Base-by-base conservation (phyloP, 2,113 vertebrate species). In the Chaetorhynchus papuensis region DNA sequence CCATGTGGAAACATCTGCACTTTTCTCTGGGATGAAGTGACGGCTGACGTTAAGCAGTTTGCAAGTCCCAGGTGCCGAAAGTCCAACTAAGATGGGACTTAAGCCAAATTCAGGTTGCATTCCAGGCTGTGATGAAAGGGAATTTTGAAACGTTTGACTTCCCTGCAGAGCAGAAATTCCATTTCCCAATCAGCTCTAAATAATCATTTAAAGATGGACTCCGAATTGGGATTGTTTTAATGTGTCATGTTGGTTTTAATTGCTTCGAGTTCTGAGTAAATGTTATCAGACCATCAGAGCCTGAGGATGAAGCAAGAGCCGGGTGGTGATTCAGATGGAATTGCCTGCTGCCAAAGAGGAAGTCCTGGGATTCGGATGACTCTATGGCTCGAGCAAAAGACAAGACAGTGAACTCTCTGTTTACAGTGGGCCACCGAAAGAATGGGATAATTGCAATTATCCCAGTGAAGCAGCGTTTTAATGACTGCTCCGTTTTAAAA, bases 381-480 rank as follows among this genome's bases (percentile, higher is more conserved):
- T 77, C 85, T 61, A 9, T 54, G 87, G 92, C 80, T 57, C 26
- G 52, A 94, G 95, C 83, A 79, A 31, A 96, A 96, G 92, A 95
- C 91, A 95, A 96, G 96, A 96, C 96, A 96, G 41, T 96, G 97
- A 97, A 95, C 96, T 97, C 88, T 96, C 71, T 92, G 94, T 98
- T 97, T 97, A 97, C 90, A 96, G 35, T 69, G 79, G 93, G 70
- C 69, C 91, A 83, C 97, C 26, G 49, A 95, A 97, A 90, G 94
- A 96, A 94, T 95, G 91, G 95, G 93, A 86, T 96, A 96, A 97
- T 94, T 97, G 94, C 96, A 97, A 87, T 96, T 97, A 96, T 94
- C 93, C 42, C 90, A 56, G 79, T 8, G 27, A 50, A 93, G 77
- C 78, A 37, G 76, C 49, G 1, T 66, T 87, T 93, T 95, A 96